phyloP scores from a whole-genome alignment of 2,797 vertebrate genomes.

The Oreortyx pictus region DNA sequence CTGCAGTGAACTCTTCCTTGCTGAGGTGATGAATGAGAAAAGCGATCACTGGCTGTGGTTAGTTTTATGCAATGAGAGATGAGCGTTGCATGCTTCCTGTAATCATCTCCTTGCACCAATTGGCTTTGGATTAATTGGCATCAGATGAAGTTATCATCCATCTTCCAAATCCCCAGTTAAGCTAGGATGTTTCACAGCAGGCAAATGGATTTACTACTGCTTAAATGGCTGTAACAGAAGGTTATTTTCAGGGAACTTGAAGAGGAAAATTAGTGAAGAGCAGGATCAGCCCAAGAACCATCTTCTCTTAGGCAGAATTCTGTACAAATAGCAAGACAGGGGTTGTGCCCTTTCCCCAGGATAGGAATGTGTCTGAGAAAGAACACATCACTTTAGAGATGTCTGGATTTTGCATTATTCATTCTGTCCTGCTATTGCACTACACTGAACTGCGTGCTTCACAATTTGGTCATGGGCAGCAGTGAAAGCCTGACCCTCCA shows the following conservation, averaged over 20 bases:
- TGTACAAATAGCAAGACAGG: not conserved
- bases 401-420: not conserved
- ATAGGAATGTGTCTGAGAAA: accelerated
- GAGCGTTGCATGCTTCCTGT: not conserved
- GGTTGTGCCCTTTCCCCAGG: not conserved
- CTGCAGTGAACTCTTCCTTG: not conserved
- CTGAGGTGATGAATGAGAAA: not conserved
- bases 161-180: not conserved
- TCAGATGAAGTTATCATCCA: not conserved
- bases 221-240: not conserved
- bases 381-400: not conserved
- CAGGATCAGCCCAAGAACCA: not conserved
- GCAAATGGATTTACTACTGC: not conserved
- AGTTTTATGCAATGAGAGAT: not conserved
- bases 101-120: not conserved
- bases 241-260: slow-evolving; percentile 13
- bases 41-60: not conserved
- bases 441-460: accelerated
- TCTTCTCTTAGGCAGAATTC: not conserved
- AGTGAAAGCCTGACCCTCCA: not conserved
- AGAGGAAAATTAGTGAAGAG: not conserved
- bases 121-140: not conserved
- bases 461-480: not conserved
- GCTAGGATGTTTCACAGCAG: not conserved
- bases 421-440: not conserved